Conservation (phyloP, 2,797 vertebrate species). For the Epinephelus malabaricus region DNA sequence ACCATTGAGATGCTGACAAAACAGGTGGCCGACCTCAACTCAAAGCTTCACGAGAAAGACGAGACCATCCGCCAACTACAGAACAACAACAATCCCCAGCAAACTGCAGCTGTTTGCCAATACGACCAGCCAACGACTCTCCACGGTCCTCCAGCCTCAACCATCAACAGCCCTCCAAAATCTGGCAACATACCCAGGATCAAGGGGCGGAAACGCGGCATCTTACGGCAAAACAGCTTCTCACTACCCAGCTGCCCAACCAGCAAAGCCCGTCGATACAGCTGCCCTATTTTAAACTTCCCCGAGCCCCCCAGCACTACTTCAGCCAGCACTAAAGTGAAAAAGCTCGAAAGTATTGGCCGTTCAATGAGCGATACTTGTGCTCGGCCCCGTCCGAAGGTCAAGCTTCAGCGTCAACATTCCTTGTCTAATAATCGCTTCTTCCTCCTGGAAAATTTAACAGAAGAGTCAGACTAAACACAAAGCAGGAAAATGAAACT, state of each 20-base stretch:
- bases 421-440: fast-evolving
- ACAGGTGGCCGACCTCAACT: background rate
- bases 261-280: background rate
- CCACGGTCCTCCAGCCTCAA: too few relatives aligned
- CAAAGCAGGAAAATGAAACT: too few relatives aligned
- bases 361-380: fast-evolving
- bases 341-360: fast-evolving
- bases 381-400: fast-evolving
- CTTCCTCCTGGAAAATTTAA: fast-evolving
- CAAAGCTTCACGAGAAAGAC: background rate
- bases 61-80: background rate
- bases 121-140: background rate
- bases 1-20: fast-evolving
- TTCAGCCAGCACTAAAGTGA: background rate
- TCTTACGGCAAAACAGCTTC: background rate
- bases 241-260: fast-evolving
- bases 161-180: background rate
- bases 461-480: background rate
- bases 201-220: fast-evolving
- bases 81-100: fast-evolving
- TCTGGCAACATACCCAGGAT: background rate
- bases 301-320: fast-evolving
- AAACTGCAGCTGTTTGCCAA: fast-evolving
- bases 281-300: background rate
- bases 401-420: fast-evolving